Percentiles rank a stretch among this genome's conserved stretches.
Conservation (phyloP, 2,797 vertebrate genomes). For the Prunella strophiata region DNA sequence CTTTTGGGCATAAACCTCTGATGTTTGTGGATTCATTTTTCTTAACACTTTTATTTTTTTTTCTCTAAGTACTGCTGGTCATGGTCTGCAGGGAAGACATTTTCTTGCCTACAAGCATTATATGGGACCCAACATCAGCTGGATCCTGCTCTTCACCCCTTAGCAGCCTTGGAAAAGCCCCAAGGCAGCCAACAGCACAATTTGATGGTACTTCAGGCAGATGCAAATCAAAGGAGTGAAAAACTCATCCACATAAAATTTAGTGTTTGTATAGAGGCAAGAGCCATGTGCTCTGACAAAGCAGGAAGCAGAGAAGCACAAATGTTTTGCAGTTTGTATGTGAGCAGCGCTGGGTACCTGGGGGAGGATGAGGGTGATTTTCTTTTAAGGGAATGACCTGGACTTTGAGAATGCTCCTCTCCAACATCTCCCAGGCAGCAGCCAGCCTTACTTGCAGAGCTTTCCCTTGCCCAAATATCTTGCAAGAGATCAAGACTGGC, state of each 20-base stretch:
- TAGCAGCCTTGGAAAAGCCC: not conserved
- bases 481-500: not conserved
- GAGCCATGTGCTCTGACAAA: not conserved
- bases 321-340: not conserved
- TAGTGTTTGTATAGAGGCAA: not conserved
- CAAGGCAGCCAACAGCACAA: not conserved
- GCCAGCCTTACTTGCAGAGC: not conserved
- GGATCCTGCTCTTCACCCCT: not conserved
- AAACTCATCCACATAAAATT: not conserved
- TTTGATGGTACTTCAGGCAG: not conserved
- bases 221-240: not conserved
- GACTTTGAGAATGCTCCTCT: conserved; percentile 2
- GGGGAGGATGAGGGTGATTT: not conserved
- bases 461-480: not conserved
- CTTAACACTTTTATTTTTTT: too few species aligned
- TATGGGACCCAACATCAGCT: not conserved
- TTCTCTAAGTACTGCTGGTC: not conserved
- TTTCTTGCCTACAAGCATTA: not conserved
- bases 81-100: not conserved
- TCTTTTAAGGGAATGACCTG: not conserved
- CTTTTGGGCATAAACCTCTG: too few species aligned
- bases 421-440: not conserved
- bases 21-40: too few species aligned
- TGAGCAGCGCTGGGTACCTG: not conserved
- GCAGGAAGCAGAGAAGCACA: not conserved